Percentiles rank a stretch among this genome's conserved stretches.
phyloP scores from a whole-genome alignment of 2,888 invertebrate genomes.

The Calliopum simillimum region DNA sequence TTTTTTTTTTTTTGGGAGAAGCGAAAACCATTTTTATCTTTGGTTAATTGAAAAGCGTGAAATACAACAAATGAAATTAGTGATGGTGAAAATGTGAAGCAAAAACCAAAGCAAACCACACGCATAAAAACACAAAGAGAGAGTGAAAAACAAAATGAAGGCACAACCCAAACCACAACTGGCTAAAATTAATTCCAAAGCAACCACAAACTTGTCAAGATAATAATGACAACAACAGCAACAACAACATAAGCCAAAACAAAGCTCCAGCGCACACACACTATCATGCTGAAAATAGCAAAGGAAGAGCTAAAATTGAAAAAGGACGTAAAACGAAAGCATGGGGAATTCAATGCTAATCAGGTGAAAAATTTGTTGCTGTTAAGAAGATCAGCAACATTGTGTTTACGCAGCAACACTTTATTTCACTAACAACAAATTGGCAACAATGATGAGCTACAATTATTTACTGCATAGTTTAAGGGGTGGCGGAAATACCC shows the following conservation, averaged over 20 bases:
- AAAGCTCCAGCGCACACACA: not conserved
- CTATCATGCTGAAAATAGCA: too few relatives aligned
- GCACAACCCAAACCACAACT: too few relatives aligned
- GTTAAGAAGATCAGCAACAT: not conserved
- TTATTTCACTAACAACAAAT: conserved; percentile 8
- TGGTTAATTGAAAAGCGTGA: conserved; percentile 56
- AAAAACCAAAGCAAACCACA: not conserved
- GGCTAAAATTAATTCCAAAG: too few relatives aligned
- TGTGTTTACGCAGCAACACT: not conserved
- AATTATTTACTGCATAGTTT: conserved; percentile 25
- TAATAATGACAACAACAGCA: not conserved
- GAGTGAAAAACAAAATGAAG: not conserved
- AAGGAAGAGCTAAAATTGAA: too few relatives aligned
- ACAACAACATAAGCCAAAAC: not conserved
- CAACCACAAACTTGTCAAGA: too few relatives aligned
- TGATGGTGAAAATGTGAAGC: not conserved
- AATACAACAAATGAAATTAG: not conserved
- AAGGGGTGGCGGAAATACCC: conserved; percentile 6
- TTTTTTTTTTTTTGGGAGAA: too few relatives aligned
- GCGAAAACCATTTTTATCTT: conserved; percentile 54
- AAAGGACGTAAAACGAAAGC: too few relatives aligned
- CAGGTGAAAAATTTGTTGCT: too few relatives aligned
- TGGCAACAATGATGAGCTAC: conserved; percentile 16
- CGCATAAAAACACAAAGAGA: not conserved
- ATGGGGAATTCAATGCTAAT: too few relatives aligned